phyloP scores from a whole-genome alignment of 2,888 invertebrate species.

The Cataglyphis rosenhaueri region DNA sequence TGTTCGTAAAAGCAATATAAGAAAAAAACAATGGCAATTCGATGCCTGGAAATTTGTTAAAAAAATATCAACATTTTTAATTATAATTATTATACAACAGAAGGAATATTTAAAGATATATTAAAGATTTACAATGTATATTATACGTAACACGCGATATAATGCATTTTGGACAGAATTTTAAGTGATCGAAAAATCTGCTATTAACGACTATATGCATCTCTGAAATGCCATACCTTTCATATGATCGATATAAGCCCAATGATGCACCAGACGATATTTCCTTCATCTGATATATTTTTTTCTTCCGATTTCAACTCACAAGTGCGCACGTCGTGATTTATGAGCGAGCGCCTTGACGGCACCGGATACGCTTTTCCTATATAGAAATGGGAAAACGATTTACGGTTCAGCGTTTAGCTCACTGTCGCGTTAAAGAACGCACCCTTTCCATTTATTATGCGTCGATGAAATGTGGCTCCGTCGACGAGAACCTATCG shows the following conservation, averaged over 20 bases:
- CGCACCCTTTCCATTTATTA: constrained; percentile 46
- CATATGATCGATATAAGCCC: constrained; percentile 20
- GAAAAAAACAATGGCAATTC: neutral
- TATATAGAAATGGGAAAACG: constrained; percentile 41
- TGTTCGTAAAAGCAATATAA: too few relatives aligned
- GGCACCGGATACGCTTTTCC: constrained; percentile 44
- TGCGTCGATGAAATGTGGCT: constrained; percentile 39
- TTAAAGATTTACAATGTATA: neutral
- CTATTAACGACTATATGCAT: constrained; percentile 9
- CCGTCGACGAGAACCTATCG: constrained; percentile 8
- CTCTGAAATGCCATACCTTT: neutral
- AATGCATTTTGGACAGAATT: neutral
- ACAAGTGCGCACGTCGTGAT: constrained; percentile 38
- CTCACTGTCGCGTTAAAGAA: constrained; percentile 48
- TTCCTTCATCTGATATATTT: constrained; percentile 27
- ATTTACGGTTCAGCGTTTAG: constrained; percentile 49
- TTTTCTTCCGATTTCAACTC: constrained; percentile 20
- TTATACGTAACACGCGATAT: neutral
- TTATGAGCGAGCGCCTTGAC: constrained; percentile 38
- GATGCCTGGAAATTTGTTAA: neutral
- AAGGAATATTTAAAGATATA: neutral
- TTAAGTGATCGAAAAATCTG: neutral
- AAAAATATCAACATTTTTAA: neutral
- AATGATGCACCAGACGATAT: constrained; percentile 42
- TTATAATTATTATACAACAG: neutral